Conservation (phyloP, 2,888 invertebrate genomes). For the Euzophera pinguis region DNA sequence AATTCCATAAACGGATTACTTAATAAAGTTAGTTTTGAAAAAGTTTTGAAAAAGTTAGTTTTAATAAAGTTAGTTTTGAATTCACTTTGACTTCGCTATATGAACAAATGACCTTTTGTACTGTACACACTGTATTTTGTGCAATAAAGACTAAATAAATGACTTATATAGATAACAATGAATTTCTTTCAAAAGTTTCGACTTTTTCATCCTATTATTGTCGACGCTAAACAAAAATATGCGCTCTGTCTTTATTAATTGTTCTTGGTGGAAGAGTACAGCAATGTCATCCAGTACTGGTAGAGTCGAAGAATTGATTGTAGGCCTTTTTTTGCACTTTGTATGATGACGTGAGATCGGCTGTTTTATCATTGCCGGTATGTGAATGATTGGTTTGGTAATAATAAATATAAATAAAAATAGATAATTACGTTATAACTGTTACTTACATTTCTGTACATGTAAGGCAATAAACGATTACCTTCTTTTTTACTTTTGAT, state of each 20-base stretch:
- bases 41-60: no score
- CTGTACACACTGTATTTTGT: no score
- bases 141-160: no score
- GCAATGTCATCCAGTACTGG: constrained; percentile 73
- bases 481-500: no score
- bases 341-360: constrained; percentile 12
- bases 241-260: constrained; percentile 1
- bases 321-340: constrained; percentile 25
- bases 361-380: constrained; percentile 9
- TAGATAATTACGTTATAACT: background rate
- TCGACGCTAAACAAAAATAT: background rate
- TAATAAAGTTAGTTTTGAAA: no score
- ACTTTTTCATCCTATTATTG: background rate
- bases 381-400: constrained; percentile 5
- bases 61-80: no score
- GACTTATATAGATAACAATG: background rate
- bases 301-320: constrained; percentile 55
- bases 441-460: background rate
- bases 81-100: no score
- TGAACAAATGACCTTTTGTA: no score
- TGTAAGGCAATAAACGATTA: no score
- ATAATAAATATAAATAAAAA: background rate
- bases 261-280: constrained; percentile 30
- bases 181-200: no score
- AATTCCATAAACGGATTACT: no score